Evolutionary conservation across 2,113 vertebrate genomes (phyloP), one percentile per base, ranked within the genome.

Genomic region (Sinosuthora webbiana): DNA sequence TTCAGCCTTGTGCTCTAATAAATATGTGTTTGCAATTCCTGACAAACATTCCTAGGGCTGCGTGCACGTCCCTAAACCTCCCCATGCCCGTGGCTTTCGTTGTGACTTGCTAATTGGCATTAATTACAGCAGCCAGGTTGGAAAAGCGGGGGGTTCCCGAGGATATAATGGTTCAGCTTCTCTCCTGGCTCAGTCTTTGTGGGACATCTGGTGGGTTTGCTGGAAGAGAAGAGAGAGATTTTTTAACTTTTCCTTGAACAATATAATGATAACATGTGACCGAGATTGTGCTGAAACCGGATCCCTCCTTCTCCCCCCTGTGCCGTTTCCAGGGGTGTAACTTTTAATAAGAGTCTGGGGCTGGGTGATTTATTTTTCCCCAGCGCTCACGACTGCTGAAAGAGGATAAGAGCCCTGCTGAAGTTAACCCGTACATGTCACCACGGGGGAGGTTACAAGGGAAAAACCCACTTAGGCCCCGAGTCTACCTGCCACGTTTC

Each of bases 291-390:
- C 83, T 97, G 97, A 94, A 98, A 98, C 85, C 19, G 25, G 97
- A 98, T 93, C 53, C 93, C 90, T 74, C 59, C 82, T 96, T 96
- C 88, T 95, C 95, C 87, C 87, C 95, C 89, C 86, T 9, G 78
- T 65, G 83, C 69, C 9, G 44, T 86, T 97, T 95, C 90, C 91
- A 97, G 15, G 94, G 92, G 87, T 94, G 91, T 92, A 95, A 95
- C 97, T 96, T 94, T 93, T 97, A 97, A 96, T 97, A 97, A 97
- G 94, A 96, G 96, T 80, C 94, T 95, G 95, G 91, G 92, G 89
- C 79, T 82, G 65, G 27, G 37, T 95, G 96, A 97, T 97, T 97
- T 96, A 97, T 97, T 96, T 96, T 84, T 92, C 95, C 96, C 93
- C 86, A 68, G 93, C 64, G 95, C 92, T 86, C 70, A 24, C 0